phyloP scores from a whole-genome alignment of 2,888 invertebrate genomes.

The Oegoconia quadripuncta region DNA sequence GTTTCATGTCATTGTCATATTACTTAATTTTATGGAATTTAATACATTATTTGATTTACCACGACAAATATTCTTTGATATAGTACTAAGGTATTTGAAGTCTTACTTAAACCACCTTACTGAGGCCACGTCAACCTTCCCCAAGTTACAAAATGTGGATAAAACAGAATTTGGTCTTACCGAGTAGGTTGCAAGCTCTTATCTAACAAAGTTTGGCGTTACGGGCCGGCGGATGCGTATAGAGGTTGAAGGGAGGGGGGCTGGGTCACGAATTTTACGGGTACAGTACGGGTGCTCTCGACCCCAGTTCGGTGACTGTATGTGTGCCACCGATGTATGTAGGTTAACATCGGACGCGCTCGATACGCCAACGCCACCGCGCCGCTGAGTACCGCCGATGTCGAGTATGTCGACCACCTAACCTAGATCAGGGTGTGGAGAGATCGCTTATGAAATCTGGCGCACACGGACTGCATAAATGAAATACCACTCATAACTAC shows the following conservation, averaged over 20 bases:
- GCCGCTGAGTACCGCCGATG: slow-evolving; percentile 47
- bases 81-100: too few species aligned
- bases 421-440: slow-evolving; percentile 78
- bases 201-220: slow-evolving; percentile 44
- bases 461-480: slow-evolving; percentile 69
- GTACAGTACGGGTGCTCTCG: slow-evolving; percentile 64
- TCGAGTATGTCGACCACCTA: slow-evolving; percentile 76
- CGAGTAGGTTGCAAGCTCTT: slow-evolving; percentile 33
- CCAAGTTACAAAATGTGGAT: neutral
- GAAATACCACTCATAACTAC: slow-evolving; percentile 56
- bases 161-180: neutral
- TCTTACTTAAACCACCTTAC: too few species aligned
- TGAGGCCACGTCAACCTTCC: too few species aligned
- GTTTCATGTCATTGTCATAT: too few species aligned
- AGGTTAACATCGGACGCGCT: slow-evolving; percentile 77
- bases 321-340: slow-evolving; percentile 67
- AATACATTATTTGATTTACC: too few species aligned
- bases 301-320: slow-evolving; percentile 59
- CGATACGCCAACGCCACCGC: slow-evolving; percentile 61
- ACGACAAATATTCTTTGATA: too few species aligned
- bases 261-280: slow-evolving; percentile 69
- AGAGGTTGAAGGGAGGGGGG: slow-evolving; percentile 40
- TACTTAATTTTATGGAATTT: too few species aligned
- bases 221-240: slow-evolving; percentile 36
- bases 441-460: slow-evolving; percentile 79